Evolutionary conservation across 2,888 invertebrate species (phyloP).

Genomic region (Allophyes oxyacanthae): DNA sequence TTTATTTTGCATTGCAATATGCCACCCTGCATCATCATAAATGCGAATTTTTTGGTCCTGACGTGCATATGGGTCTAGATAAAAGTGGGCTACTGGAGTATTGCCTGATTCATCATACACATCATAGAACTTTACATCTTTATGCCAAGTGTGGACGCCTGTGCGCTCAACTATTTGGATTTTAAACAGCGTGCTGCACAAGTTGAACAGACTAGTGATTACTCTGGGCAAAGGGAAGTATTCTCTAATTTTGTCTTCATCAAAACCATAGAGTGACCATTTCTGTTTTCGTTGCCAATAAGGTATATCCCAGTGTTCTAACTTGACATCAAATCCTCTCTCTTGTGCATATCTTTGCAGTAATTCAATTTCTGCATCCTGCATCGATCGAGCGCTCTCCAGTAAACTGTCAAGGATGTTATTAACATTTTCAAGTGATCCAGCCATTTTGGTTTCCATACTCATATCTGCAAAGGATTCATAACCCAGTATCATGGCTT

Average conservation of each 20-base stretch:
- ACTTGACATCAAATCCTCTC: constrained; percentile 91
- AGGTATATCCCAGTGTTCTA: constrained; percentile 95
- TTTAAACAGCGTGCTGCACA: constrained; percentile 94
- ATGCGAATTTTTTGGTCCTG: constrained; percentile 90
- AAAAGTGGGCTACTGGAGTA: constrained; percentile 94
- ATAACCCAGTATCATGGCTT: constrained; percentile 94
- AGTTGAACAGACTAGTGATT: constrained; percentile 93
- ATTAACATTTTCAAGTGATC: constrained; percentile 92
- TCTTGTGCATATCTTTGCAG: constrained; percentile 93
- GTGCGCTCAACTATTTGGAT: constrained; percentile 92
- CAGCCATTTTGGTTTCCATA: constrained; percentile 98
- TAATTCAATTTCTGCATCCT: constrained; percentile 92
- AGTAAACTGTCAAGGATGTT: constrained; percentile 91
- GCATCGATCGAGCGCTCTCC: constrained; percentile 92
- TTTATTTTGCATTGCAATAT: constrained; percentile 93
- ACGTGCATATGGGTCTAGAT: constrained; percentile 94
- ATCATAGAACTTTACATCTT: constrained; percentile 95
- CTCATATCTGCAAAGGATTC: constrained; percentile 95
- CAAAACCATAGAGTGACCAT: constrained; percentile 90
- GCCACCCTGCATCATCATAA: constrained; percentile 92
- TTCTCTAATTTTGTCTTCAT: constrained; percentile 92
- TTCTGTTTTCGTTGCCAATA: constrained; percentile 96
- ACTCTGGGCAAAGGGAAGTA: constrained; percentile 96
- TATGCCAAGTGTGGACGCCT: constrained; percentile 94
- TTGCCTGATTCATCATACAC: constrained; percentile 92